These are phyloP conservation scores for Chelidonichthys spinosus DNA, from an alignment of 2,797 vertebrate genomes.

Conservation along the genomic window DNA sequence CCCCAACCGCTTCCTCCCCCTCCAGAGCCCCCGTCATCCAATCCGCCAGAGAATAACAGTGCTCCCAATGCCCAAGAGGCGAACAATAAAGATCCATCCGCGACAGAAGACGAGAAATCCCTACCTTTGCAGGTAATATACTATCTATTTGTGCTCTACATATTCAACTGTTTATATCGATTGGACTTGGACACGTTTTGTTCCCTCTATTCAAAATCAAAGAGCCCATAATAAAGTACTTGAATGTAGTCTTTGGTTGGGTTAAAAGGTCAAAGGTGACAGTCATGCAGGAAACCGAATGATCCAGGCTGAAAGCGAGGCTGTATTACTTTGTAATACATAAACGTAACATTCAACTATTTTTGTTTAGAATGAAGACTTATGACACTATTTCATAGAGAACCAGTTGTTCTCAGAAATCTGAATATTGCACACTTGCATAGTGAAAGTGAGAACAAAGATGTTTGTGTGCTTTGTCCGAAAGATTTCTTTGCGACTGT, in stretches of 20 bases:
- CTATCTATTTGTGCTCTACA: neutral
- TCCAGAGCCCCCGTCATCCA: slow-evolving; percentile 58
- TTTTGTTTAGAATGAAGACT: neutral
- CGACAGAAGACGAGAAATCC: slow-evolving; percentile 61
- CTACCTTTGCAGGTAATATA: slow-evolving; percentile 77
- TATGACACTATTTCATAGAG: neutral
- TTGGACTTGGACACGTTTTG: neutral
- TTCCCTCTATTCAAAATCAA: neutral
- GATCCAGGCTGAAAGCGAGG: neutral
- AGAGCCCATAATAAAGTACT: neutral
- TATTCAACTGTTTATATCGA: neutral
- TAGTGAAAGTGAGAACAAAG: neutral
- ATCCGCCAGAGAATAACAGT: slow-evolving; percentile 49
- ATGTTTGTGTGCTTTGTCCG: neutral
- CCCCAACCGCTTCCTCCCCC: slow-evolving; percentile 66
- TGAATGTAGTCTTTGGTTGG: neutral
- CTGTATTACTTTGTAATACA: neutral
- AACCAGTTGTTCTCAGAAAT: neutral
- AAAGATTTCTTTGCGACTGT: slow-evolving; percentile 23
- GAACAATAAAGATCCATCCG: slow-evolving; percentile 26
- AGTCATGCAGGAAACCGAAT: neutral
- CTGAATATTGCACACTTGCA: neutral
- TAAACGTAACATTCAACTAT: neutral
- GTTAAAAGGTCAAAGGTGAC: neutral
- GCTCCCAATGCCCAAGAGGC: slow-evolving; percentile 38